Evolutionary conservation across 2,113 vertebrate genomes (phyloP), one percentile per base, ranked within the genome.

Genomic region (Sisor rabdophorus): DNA sequence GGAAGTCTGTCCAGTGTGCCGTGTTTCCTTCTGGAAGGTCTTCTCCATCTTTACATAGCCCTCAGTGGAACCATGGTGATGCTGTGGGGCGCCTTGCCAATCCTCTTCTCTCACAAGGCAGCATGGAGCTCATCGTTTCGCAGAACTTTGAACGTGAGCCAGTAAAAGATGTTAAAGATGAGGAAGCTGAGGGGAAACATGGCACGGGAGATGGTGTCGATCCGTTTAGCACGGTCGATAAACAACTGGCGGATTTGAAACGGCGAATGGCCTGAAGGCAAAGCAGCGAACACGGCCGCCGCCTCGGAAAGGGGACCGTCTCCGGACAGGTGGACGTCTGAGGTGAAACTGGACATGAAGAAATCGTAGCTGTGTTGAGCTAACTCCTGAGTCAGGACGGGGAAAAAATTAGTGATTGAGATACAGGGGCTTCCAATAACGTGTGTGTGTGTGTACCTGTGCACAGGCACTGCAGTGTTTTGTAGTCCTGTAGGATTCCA

Each of bases 91-190:
- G 60, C 40, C 61, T 20, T 40, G n/a, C 16, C 1, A 2, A 13
- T 47, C 3, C n/a, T 19, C 15, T 17, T 4, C 9, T 28, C n/a
- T 90, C 84, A 91, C 82, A 87, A 60, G 73, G 83, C 55, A 5
- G 84, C 70, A 54, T 91, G 94, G 56, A 94, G 86, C 48, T 96
- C 95, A 85, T 96, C 94, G 0, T 93, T 92, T 56, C 87, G 87
- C 75, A 98, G 88, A 69, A 98, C 95, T 90, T 98, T 96, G 89
- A 96, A 97, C 60, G 95, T 84, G 0, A 98, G 88, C 96, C 96
- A 98, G 86, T 98, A 98, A 85, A 98, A 94, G 76, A 97, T 87
- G 6, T 98, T 98, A 84, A 98, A 98, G 82, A 96, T 84, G 64
- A 98, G 92, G 86, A 98, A 98, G 77, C 93, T 93, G 86, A 98